These are phyloP conservation scores for Sebastes diaconus DNA, from an alignment of 2,797 vertebrate species.

Conservation along the genomic window DNA sequence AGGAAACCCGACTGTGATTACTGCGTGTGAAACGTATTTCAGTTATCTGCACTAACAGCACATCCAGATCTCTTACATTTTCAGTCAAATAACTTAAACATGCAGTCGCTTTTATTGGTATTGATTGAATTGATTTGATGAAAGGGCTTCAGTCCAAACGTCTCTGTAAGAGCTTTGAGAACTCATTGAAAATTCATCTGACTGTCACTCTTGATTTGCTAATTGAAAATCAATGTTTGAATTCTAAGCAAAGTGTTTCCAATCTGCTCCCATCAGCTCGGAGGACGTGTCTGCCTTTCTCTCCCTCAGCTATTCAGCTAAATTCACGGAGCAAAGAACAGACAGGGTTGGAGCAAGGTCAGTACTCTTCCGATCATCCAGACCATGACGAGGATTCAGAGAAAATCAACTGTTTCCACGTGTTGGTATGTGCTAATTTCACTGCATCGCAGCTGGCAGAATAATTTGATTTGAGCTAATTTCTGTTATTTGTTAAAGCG, in stretches of 20 bases:
- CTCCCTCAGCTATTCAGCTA: neutral
- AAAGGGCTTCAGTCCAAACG: neutral
- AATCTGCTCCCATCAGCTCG: neutral
- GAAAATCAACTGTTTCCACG: neutral
- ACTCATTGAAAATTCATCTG: neutral
- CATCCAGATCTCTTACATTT: neutral
- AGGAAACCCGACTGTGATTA: neutral
- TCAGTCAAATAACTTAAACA: neutral
- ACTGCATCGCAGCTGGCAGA: neutral
- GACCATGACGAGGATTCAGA: neutral
- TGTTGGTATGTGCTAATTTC: neutral
- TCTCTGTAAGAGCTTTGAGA: neutral
- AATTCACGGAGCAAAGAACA: neutral
- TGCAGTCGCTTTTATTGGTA: neutral
- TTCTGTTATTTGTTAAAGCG: neutral
- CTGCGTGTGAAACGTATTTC: neutral
- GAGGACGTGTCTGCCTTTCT: neutral
- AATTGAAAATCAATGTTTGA: neutral
- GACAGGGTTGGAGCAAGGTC: neutral
- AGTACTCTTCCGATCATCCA: neutral
- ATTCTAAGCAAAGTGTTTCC: neutral
- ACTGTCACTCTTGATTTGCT: neutral
- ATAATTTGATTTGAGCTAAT: neutral
- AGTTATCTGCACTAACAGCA: neutral
- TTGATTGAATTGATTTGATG: neutral